phyloP scores from a whole-genome alignment of 1,140 invertebrate species.

The Formica exsecta region DNA sequence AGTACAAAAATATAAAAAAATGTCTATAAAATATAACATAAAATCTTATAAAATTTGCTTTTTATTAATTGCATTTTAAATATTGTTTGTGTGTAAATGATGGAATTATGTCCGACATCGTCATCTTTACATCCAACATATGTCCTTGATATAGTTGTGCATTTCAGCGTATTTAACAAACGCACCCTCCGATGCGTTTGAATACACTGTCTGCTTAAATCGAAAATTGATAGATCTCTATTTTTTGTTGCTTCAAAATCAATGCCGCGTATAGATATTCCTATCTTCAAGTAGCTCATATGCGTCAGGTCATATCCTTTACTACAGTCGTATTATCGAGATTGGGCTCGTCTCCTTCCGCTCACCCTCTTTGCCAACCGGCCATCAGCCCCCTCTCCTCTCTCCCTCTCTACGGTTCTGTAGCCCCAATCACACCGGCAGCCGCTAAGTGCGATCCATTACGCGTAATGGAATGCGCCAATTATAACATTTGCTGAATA shows the following conservation, averaged over 20 bases:
- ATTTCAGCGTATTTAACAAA: neutral
- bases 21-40: neutral
- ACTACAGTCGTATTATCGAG: slow-evolving; percentile 79
- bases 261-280: neutral
- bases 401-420: slow-evolving; percentile 57
- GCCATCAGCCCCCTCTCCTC: slow-evolving; percentile 45
- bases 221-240: slow-evolving; percentile 29
- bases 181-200: neutral
- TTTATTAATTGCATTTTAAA: no score
- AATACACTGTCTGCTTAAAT: neutral
- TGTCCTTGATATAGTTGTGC: neutral
- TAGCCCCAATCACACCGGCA: slow-evolving; percentile 80
- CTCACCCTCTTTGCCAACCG: slow-evolving; percentile 29
- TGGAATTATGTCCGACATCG: neutral
- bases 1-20: no score
- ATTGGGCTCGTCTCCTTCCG: slow-evolving; percentile 76
- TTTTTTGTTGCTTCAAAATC: slow-evolving; percentile 38
- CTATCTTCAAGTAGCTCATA: slow-evolving; percentile 62
- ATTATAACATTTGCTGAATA: slow-evolving; percentile 87
- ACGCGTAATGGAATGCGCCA: slow-evolving; percentile 86
- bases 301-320: slow-evolving; percentile 70
- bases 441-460: slow-evolving; percentile 86
- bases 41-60: neutral
- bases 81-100: neutral
- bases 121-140: neutral